Conservation (phyloP, 1,140 invertebrate species). For the Tetraneura akinire region DNA sequence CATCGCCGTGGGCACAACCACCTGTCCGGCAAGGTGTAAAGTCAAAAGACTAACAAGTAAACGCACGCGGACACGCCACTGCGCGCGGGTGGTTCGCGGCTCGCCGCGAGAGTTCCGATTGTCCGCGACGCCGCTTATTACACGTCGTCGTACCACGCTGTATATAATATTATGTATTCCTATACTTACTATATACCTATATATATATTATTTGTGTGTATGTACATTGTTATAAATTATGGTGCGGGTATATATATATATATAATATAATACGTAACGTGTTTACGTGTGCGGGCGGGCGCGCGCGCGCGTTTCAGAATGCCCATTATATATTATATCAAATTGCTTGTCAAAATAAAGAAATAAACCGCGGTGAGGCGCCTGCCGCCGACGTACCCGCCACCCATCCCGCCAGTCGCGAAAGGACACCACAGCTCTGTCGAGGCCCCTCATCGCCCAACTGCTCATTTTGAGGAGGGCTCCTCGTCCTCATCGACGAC, state of each 20-base stretch:
- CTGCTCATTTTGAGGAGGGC: not conserved
- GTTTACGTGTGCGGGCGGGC: not conserved
- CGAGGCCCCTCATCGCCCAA: not conserved
- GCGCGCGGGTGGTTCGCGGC: not conserved
- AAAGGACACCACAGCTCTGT: not conserved
- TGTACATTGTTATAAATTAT: too few relatives aligned
- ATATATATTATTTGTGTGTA: too few relatives aligned
- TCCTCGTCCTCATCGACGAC: not conserved
- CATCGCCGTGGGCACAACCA: not conserved
- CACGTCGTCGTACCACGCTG: not conserved
- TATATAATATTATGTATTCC: not conserved
- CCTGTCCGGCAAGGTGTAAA: constrained; percentile 43
- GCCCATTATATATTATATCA: constrained; percentile 48
- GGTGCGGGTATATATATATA: too few relatives aligned
- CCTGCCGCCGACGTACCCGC: constrained; percentile 8
- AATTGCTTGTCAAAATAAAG: constrained; percentile 51
- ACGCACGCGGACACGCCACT: not conserved
- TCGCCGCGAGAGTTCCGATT: not conserved
- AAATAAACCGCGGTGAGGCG: constrained; percentile 46
- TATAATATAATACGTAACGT: too few relatives aligned
- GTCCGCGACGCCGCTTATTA: not conserved
- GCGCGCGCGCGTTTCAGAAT: constrained; percentile 31
- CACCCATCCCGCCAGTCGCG: not conserved
- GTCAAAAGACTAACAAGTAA: constrained; percentile 44
- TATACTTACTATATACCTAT: not conserved